Conservation (phyloP, 2,888 invertebrate species). For the Atethmia centrago region DNA sequence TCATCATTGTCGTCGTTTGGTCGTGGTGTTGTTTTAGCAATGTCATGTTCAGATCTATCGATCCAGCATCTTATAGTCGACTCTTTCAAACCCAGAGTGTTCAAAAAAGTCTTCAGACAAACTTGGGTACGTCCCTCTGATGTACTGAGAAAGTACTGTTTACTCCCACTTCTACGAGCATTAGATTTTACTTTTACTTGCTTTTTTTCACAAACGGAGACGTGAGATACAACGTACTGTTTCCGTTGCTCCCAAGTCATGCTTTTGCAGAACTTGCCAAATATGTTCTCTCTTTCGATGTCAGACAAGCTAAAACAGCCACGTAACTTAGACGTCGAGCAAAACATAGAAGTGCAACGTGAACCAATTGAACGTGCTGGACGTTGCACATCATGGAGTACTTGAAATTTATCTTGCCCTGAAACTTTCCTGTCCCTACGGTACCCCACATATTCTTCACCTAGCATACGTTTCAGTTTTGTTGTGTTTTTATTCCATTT, state of each 20-base stretch:
- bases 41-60: slow-evolving; percentile 31
- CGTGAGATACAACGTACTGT: slow-evolving; percentile 42
- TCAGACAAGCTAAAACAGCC: too few relatives aligned
- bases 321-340: slow-evolving; percentile 39
- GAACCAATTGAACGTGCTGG: slow-evolving; percentile 50
- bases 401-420: slow-evolving; percentile 45
- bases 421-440: slow-evolving; percentile 45
- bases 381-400: slow-evolving; percentile 52
- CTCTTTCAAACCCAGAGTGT: too few relatives aligned
- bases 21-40: slow-evolving; percentile 27
- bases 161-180: slow-evolving; percentile 32
- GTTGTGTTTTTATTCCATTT: slow-evolving; percentile 19
- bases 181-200: slow-evolving; percentile 32
- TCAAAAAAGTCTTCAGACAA: slow-evolving; percentile 58
- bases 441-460: slow-evolving; percentile 49
- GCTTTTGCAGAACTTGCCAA: slow-evolving; percentile 38
- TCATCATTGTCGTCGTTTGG: slow-evolving; percentile 20
- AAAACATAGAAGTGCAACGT: slow-evolving; percentile 31
- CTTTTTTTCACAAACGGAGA: slow-evolving; percentile 38
- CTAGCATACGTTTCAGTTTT: slow-evolving; percentile 45
- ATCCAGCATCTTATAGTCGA: slow-evolving; percentile 47
- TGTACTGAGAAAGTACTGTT: slow-evolving; percentile 46
- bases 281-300: too few relatives aligned
- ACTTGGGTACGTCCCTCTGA: slow-evolving; percentile 41
- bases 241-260: slow-evolving; percentile 41